Conservation (phyloP, 2,113 vertebrate species). For the Nycticebus coucang region DNA sequence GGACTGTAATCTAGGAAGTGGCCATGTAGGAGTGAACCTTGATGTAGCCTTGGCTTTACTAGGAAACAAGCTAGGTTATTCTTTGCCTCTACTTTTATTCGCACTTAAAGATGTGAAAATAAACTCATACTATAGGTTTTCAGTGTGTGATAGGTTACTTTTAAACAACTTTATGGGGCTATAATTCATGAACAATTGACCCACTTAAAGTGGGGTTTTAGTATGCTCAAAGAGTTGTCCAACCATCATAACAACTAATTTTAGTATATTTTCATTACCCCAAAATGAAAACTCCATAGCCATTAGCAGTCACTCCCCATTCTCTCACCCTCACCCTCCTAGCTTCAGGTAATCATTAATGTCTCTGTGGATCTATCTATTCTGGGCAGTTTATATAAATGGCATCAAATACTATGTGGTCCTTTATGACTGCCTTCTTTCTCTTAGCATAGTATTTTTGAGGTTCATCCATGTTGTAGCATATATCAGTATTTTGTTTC, state of each 20-base stretch:
- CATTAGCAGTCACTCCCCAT: not conserved
- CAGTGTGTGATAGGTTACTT: not conserved
- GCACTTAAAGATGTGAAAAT: not conserved
- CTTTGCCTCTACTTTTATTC: slow-evolving; percentile 23
- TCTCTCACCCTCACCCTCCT: not conserved
- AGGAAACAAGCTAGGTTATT: not conserved
- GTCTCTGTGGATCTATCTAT: slow-evolving; percentile 21
- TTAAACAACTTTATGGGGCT: not conserved
- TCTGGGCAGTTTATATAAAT: slow-evolving; percentile 28
- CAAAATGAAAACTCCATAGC: not conserved
- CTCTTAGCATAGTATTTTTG: slow-evolving; percentile 38
- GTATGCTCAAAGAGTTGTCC: not conserved
- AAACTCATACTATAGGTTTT: not conserved
- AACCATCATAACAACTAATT: not conserved
- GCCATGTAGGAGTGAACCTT: not conserved
- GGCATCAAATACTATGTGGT: not conserved
- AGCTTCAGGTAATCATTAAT: slow-evolving; percentile 13
- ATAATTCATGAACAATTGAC: slow-evolving; percentile 1
- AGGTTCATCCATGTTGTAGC: not conserved
- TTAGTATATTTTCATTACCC: slow-evolving; percentile 40
- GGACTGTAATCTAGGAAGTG: not conserved
- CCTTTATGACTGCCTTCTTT: not conserved
- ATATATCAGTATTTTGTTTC: slow-evolving; percentile 1
- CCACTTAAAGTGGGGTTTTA: slow-evolving; percentile 17
- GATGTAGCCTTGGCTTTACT: not conserved